Evolutionary conservation across 2,888 invertebrate genomes (phyloP).

Genomic region (Pemphredon lugubris): DNA sequence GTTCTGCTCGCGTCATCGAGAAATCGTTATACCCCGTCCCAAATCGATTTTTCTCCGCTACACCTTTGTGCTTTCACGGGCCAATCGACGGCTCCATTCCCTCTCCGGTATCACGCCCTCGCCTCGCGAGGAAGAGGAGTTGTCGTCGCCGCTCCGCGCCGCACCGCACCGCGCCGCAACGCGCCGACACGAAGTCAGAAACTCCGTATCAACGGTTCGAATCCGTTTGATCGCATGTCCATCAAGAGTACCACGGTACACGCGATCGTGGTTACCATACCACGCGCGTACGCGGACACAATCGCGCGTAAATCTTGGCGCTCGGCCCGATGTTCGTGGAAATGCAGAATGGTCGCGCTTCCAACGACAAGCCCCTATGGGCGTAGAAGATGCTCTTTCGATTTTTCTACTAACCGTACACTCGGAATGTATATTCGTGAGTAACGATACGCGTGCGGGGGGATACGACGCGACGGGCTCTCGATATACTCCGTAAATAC

Average conservation of each 20-base stretch:
- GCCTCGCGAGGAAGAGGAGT: background rate
- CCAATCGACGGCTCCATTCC: constrained; percentile 1
- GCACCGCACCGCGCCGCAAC: no score
- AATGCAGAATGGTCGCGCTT: background rate
- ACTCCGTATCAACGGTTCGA: background rate
- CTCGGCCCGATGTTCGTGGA: constrained; percentile 15
- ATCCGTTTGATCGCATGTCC: background rate
- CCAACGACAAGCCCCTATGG: no score
- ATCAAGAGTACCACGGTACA: background rate
- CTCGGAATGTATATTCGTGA: no score
- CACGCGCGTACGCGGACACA: constrained; percentile 26
- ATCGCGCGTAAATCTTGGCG: constrained; percentile 26
- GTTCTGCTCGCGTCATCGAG: constrained; percentile 38
- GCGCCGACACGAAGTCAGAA: background rate
- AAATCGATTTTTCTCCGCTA: constrained; percentile 42
- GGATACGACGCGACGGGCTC: no score
- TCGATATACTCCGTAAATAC: no score
- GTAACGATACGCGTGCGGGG: no score
- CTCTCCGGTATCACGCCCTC: constrained; percentile 1
- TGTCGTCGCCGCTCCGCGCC: no score
- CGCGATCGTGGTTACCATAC: constrained; percentile 1
- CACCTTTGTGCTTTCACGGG: constrained; percentile 4
- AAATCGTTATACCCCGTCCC: constrained; percentile 35
- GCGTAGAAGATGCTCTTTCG: no score
- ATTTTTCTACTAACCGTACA: no score